Percentiles rank a stretch among this genome's conserved stretches.
These are phyloP conservation scores for Cephus sareptanus DNA, from an alignment of 2,888 invertebrate species.

Conservation along the genomic window DNA sequence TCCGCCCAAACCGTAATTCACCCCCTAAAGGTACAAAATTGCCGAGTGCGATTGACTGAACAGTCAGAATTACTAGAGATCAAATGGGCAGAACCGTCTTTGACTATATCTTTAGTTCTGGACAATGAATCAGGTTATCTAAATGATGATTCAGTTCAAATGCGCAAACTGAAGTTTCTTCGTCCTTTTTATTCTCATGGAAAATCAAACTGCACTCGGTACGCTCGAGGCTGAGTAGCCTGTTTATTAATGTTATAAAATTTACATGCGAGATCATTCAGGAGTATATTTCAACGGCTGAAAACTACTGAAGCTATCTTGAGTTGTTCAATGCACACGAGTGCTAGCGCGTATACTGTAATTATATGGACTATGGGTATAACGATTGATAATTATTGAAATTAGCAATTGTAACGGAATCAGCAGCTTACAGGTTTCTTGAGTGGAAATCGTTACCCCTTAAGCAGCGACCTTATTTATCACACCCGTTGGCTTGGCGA, in stretches of 20 bases:
- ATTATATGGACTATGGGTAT: background rate
- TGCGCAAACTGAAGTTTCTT: no score
- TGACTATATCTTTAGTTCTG: no score
- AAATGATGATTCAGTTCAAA: no score
- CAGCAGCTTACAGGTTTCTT: background rate
- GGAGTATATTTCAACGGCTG: no score
- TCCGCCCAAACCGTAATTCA: background rate
- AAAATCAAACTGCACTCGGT: background rate
- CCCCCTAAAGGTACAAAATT: background rate
- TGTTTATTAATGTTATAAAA: no score
- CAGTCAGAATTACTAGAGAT: background rate
- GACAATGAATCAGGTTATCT: no score
- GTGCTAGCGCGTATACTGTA: background rate
- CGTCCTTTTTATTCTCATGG: no score
- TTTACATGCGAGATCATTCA: no score
- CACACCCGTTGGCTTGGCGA: background rate
- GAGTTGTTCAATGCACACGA: background rate
- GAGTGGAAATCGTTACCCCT: background rate
- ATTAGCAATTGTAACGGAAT: background rate
- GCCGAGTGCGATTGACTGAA: background rate
- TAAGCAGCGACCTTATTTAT: background rate
- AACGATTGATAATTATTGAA: background rate
- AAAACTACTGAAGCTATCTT: background rate
- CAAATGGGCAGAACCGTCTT: no score
- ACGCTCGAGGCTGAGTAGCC: no score